Base-by-base conservation (phyloP, 2,888 invertebrate genomes). In the Drosophila longiperda region DNA sequence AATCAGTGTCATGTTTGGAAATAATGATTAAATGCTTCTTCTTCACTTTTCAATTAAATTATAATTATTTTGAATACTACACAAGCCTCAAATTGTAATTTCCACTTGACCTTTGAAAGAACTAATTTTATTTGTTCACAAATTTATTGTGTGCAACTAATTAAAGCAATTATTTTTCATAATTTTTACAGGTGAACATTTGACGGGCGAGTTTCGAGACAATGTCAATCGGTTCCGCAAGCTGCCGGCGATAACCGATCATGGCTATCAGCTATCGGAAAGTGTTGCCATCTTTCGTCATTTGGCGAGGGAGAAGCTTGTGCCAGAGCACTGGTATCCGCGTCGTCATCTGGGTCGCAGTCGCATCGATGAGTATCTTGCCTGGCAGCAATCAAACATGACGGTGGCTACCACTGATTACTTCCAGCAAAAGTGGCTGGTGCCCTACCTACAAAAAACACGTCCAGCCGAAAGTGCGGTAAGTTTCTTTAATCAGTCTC, bases 351-450 rank as follows among this genome's bases (percentile, higher is more conserved):
- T 94, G 77, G 90, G 93, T 29, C 95, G 95, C 86, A 95, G 96
- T 0, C 93, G 93, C 78, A 95, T 96, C 40, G 96, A 96, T 85
- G 96, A 96, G 91, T 96, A 95, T 90, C 93, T 96, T 72, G 95
- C 95, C 90, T 97, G 96, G 96, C 96, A 96, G 80, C 96, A 96
- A 86, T 90, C 94, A 17, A 96, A 96, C 84, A 94, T 95, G 55
- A 92, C 96, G 63, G 81, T 94, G 6, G 92, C 94, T 73, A 95
- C 95, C 77, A 94, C 95, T 0, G 92, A 94, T 85, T 95, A 95
- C 83, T 96, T 96, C 83, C 93, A 93, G 82, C 89, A 93, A 32
- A 94, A 94, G 89, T 94, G 92, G 91, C 71, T 94, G 4, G 83
- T 92, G 26, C 95, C 95, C 7, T 73, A 93, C 65, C 73, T 94